Base-by-base conservation (phyloP, 2,113 vertebrate species). In the Trinectes maculatus region DNA sequence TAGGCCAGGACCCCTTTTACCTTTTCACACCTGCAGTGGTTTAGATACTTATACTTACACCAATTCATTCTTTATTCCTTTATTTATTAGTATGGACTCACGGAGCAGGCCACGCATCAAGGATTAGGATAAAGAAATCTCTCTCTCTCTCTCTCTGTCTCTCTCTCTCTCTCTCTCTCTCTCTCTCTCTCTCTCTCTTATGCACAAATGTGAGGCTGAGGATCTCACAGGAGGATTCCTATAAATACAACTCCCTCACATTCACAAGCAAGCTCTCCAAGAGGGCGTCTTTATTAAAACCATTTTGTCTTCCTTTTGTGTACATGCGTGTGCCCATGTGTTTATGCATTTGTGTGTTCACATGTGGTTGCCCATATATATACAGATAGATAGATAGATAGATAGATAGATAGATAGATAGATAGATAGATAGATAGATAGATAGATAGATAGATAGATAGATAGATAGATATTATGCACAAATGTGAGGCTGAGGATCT, bases 211-310 rank as follows among this genome's bases (percentile, higher is more conserved):
- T 80, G 85, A 82, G 51, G 65, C 53, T 71, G 58, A 77, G 65
- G 77, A 83, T 86, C 79, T 84, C 82, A 77, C 71, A 77, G 66
- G 88, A 87, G 80, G 80, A 80, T 71, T 87, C 83, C 89, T 92
- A 89, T 91, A 89, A 92, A 93, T 90, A 90, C 52, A 87, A 86
- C 88, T 82, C 79, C 31, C 67, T 74, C 79, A 84, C 84, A 84
- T 91, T 91, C 82, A 85, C 76, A 48, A 79, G 89, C 73, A 83
- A 83, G 70, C 79, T 85, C 80, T 87, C 82, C 47, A 82, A 87
- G 87, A 92, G 86, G 78, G 72, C 60, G 55, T 85, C 85, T 89
- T 90, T 89, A 91, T 92, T 92, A 89, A 88, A 89, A 88, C 81
- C 83, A 84, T 87, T 91, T 90, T 89, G 89, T 90, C 84, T 90